A percentile compares a stretch with the other conserved stretches of the same genome.
Evolutionary conservation across 1,140 invertebrate species (phyloP).

Genomic region (Camponotus pennsylvanicus): DNA sequence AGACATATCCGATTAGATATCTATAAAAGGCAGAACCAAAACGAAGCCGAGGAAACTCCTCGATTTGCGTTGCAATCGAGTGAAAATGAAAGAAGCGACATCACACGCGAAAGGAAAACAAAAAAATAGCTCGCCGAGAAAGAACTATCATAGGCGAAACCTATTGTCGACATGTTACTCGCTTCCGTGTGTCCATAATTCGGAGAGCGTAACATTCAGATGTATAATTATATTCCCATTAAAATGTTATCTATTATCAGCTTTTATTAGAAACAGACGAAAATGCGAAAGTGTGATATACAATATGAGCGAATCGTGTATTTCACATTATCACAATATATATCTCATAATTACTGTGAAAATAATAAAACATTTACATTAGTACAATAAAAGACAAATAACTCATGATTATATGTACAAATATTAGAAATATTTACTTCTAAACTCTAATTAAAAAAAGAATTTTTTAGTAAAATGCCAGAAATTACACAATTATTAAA

Average conservation of each 20-base stretch:
- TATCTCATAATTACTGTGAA: not conserved
- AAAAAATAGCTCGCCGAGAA: not conserved
- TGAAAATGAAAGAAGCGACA: conserved; percentile 1
- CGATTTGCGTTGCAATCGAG: conserved; percentile 2
- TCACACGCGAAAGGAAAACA: not conserved
- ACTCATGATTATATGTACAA: no score
- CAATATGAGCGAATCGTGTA: no score
- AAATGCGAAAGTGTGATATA: no score
- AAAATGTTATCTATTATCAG: not conserved
- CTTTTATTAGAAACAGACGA: not conserved
- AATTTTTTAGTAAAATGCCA: no score
- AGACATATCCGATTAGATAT: conserved; percentile 26
- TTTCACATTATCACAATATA: conserved; percentile 6
- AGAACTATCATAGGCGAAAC: conserved; percentile 6
- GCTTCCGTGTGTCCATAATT: not conserved
- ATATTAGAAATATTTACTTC: no score
- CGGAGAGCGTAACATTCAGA: not conserved
- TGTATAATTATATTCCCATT: not conserved
- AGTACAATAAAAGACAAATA: not conserved
- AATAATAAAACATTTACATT: conserved; percentile 24
- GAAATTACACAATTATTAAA: no score
- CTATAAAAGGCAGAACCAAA: not conserved
- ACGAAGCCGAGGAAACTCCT: not conserved
- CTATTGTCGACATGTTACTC: no score
- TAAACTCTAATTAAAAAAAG: no score